Percentiles rank a stretch among this genome's conserved stretches.
Conservation (phyloP, 2,797 vertebrate species). For the Gymnoscopelus microlampas region DNA sequence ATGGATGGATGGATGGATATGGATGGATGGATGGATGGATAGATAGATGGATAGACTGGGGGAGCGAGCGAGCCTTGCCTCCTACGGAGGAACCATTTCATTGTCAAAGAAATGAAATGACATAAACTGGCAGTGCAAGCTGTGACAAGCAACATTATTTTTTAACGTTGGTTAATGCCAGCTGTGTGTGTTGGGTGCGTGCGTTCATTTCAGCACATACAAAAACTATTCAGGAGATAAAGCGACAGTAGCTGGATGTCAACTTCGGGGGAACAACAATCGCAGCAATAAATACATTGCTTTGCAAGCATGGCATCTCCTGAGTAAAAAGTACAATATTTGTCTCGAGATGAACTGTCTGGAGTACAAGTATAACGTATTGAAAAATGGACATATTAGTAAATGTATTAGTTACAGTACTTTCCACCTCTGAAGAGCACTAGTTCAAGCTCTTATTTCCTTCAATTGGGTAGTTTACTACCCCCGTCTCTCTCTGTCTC, state of each 20-base stretch:
- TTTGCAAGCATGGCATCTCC: neutral
- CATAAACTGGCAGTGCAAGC: neutral
- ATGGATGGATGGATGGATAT: neutral
- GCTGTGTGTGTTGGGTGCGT: neutral
- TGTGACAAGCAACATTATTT: neutral
- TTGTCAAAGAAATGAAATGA: neutral
- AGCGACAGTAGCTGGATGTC: neutral
- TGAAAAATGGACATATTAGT: too few relatives aligned
- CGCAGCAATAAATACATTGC: neutral
- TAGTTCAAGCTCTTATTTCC: too few relatives aligned
- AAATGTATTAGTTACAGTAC: too few relatives aligned
- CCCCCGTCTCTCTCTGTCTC: too few relatives aligned
- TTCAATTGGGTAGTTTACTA: too few relatives aligned
- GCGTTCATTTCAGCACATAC: neutral
- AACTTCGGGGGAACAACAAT: neutral
- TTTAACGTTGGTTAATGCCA: neutral
- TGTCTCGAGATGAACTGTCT: too few relatives aligned
- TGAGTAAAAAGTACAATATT: too few relatives aligned
- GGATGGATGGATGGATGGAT: neutral
- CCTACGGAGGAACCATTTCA: neutral
- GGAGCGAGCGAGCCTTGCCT: too few relatives aligned
- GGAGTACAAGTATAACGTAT: too few relatives aligned
- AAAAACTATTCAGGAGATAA: neutral
- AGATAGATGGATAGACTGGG: neutral
- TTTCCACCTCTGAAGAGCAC: too few relatives aligned